phyloP scores from a whole-genome alignment of 2,888 invertebrate genomes.

The Eurois occulta region DNA sequence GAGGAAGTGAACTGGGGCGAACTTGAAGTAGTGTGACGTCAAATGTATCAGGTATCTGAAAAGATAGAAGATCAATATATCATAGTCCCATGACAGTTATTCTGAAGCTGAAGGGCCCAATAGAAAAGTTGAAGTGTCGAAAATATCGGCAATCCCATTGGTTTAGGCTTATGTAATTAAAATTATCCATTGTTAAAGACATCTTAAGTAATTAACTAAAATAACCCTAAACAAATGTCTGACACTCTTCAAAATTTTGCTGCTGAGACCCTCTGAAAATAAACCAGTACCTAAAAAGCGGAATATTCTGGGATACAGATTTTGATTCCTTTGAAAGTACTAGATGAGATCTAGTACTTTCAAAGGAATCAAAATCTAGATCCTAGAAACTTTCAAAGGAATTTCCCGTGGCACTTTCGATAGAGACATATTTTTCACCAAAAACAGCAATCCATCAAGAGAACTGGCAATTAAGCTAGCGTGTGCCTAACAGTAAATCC shows the following conservation, averaged over 20 bases:
- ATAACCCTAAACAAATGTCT: not conserved
- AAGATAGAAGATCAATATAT: not conserved
- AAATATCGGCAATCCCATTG: not conserved
- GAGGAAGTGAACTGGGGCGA: constrained; percentile 13
- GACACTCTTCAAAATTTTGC: not conserved
- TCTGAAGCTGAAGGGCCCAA: not conserved
- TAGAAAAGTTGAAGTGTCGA: not conserved
- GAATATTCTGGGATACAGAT: too few species aligned
- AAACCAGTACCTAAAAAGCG: too few species aligned
- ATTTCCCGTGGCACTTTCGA: not conserved
- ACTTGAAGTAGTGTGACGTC: constrained; percentile 4
- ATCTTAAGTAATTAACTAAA: not conserved
- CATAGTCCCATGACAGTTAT: not conserved
- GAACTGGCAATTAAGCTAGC: constrained; percentile 50
- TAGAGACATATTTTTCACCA: not conserved
- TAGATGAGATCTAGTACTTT: too few species aligned
- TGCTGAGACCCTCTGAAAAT: not conserved
- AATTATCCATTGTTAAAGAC: not conserved
- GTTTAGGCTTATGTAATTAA: too few species aligned
- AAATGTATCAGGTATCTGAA: constrained; percentile 9
- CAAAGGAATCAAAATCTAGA: not conserved
- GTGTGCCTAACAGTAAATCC: constrained; percentile 50
- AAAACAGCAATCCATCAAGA: constrained; percentile 4
- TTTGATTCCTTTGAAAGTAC: too few species aligned
- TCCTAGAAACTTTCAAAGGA: not conserved